Evolutionary conservation across 2,113 vertebrate genomes (phyloP), one percentile per base, ranked within the genome.

Genomic region (Hippocampus zosterae): DNA sequence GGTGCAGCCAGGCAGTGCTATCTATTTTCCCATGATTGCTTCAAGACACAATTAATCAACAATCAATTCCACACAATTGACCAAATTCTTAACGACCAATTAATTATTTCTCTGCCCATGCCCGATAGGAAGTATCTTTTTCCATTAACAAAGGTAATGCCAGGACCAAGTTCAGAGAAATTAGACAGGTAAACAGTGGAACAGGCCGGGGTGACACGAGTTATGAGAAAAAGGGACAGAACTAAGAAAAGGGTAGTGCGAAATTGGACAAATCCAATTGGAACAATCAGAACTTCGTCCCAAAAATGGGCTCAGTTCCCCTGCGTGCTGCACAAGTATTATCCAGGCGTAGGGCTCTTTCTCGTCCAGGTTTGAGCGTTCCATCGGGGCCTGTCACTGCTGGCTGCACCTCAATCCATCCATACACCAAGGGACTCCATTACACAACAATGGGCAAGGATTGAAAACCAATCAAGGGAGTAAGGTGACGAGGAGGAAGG

Each of bases 371-470:
- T 78, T 82, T 83, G 72, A 78, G 71, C 48, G 18, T 65, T 78
- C 64, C 74, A 78, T 72, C 81, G 19, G 37, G 19, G 33, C 33
- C 84, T 85, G 89, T 84, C 81, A 80, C 79, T 56, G 65, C 65
- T 25, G 37, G 67, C 73, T 16, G 33, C 63, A 18, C 59, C 83
- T 77, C 76, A 83, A 91, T 91, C 83, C 84, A 87, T 91, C 88
- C 83, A 84, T 50, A 80, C 77, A 83, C 84, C 84, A 69, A 71
- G 85, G 80, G 88, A 87, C 86, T 90, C 85, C 77, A 90, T 88
- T 90, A 84, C 85, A 78, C 72, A 78, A 81, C 81, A 86, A 88
- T 90, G 87, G 87, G 78, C 84, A 86, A 79, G 72, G 82, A 90
- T 85, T 79, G 84, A 81, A 88, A 89, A 88, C 85, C 89, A 90